These are phyloP conservation scores for Pteropus rufus DNA, from an alignment of 2,797 vertebrate genomes.

Conservation along the genomic window DNA sequence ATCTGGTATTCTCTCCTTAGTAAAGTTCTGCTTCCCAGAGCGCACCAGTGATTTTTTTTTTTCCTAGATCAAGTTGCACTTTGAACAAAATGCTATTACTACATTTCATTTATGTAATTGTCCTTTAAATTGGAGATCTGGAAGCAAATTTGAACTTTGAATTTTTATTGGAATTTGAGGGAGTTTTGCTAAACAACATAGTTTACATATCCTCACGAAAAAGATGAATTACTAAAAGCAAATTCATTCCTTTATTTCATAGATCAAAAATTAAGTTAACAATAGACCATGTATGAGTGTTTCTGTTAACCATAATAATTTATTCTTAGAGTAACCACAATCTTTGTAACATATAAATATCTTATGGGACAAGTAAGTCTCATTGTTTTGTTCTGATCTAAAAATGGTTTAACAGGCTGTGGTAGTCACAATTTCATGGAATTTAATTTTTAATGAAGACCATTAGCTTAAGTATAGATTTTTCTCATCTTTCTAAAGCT, in stretches of 20 bases:
- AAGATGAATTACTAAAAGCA: neutral
- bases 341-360: neutral
- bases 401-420: neutral
- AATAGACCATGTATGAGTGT: neutral
- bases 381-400: neutral
- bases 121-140: neutral
- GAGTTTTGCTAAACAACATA: neutral
- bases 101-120: neutral
- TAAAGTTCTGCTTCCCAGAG: neutral
- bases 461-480: neutral
- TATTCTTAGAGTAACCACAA: neutral
- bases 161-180: neutral
- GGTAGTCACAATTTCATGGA: neutral
- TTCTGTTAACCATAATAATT: neutral
- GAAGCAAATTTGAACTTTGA: neutral
- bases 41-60: neutral
- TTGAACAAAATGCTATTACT: neutral
- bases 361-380: neutral
- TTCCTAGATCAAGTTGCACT: neutral
- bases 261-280: neutral
- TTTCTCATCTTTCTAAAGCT: neutral
- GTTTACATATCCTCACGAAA: neutral
- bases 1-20: neutral
- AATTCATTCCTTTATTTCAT: neutral
- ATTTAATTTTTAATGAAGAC: slow-evolving; percentile 34